Conservation (phyloP, 1,140 invertebrate genomes). For the Saxidomus purpurata region DNA sequence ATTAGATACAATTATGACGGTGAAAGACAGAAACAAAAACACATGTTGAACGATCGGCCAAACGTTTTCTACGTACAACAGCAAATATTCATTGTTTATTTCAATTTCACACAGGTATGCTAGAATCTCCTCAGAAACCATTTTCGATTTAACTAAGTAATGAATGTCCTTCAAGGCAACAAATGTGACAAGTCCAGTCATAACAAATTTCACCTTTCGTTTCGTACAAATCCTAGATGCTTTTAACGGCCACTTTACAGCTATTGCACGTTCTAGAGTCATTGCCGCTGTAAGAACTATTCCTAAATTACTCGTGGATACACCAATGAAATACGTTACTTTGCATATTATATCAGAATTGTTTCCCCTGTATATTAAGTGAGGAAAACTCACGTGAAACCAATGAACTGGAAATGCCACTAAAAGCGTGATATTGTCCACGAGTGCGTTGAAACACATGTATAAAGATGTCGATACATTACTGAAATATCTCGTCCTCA, state of each 20-base stretch:
- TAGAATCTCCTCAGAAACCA: slow-evolving; percentile 61
- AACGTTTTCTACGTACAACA: slow-evolving; percentile 66
- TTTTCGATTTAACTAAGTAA: slow-evolving; percentile 72
- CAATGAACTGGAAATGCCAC: slow-evolving; percentile 78
- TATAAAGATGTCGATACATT: slow-evolving; percentile 80
- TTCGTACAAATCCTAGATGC: slow-evolving; percentile 72
- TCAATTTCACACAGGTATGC: slow-evolving; percentile 75
- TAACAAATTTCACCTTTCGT: slow-evolving; percentile 72
- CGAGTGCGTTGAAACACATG: slow-evolving; percentile 74
- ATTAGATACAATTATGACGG: slow-evolving; percentile 80
- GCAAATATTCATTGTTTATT: slow-evolving; percentile 33
- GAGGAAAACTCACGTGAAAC: slow-evolving; percentile 79
- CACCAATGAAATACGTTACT: slow-evolving; percentile 80
- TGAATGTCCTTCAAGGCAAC: slow-evolving; percentile 73
- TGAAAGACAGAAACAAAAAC: slow-evolving; percentile 75
- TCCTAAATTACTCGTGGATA: slow-evolving; percentile 79
- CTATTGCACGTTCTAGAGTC: slow-evolving; percentile 79
- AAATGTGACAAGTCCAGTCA: slow-evolving; percentile 55
- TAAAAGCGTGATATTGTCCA: slow-evolving; percentile 76
- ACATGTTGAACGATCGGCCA: slow-evolving; percentile 79
- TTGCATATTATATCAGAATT: slow-evolving; percentile 76
- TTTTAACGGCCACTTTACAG: slow-evolving; percentile 77
- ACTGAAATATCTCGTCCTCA: slow-evolving; percentile 77
- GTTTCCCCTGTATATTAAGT: slow-evolving; percentile 67
- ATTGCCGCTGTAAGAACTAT: slow-evolving; percentile 81